A percentile compares a stretch with the other conserved stretches of the same genome.
Conservation (phyloP, 2,888 invertebrate genomes). For the Gonocerus acuteangulatus region DNA sequence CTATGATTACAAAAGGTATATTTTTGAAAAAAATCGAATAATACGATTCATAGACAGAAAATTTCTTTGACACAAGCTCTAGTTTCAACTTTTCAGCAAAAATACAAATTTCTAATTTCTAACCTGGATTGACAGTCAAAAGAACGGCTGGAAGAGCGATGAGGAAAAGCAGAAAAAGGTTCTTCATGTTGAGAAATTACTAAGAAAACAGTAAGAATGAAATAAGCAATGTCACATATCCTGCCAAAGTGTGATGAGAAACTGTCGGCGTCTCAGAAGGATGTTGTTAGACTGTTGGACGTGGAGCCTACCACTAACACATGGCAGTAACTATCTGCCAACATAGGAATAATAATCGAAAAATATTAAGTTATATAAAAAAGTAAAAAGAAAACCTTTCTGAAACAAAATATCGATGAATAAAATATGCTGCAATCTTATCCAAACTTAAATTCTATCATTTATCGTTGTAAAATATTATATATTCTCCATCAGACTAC, state of each 20-base stretch:
- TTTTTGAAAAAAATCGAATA: no score
- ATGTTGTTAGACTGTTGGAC: constrained; percentile 24
- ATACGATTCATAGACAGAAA: no score
- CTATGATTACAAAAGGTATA: no score
- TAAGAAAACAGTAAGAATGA: constrained; percentile 2
- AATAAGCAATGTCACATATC: constrained; percentile 20
- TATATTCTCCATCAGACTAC: no score
- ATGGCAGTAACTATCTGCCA: constrained; percentile 13
- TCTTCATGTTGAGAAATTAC: constrained; percentile 53
- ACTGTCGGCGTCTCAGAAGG: constrained; percentile 7
- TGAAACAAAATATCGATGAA: no score
- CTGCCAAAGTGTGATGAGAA: constrained; percentile 12
- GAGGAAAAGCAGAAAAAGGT: constrained; percentile 56
- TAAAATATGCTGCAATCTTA: no score
- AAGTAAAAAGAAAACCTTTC: no score
- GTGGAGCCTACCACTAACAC: constrained; percentile 24
- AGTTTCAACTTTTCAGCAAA: background rate
- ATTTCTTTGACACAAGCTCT: no score
- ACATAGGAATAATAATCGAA: constrained; percentile 8
- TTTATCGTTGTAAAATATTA: no score
- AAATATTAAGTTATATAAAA: no score
- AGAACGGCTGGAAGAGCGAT: constrained; percentile 64
- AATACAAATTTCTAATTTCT: constrained; percentile 39
- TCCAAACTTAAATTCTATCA: no score
- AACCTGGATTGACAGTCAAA: constrained; percentile 62